These are phyloP conservation scores for Mionectes macconnelli DNA, from an alignment of 2,113 vertebrate species.

Conservation along the genomic window DNA sequence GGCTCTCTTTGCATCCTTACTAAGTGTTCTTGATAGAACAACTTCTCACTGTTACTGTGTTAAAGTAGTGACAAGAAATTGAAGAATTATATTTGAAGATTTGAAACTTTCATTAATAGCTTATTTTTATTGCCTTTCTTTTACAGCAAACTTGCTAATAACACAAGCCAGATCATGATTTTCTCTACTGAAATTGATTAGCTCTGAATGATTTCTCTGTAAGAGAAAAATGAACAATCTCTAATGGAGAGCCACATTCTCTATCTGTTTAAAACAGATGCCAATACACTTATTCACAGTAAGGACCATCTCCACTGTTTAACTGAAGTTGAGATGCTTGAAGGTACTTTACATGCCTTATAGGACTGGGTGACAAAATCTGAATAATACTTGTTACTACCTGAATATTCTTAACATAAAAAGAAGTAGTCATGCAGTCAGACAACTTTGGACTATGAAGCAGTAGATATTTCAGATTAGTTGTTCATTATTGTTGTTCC, in stretches of 20 bases:
- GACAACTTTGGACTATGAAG: background rate
- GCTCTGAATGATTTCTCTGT: background rate
- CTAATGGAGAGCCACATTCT: background rate
- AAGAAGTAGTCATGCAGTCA: background rate
- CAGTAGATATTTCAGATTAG: background rate
- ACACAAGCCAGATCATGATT: background rate
- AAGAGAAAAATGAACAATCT: background rate
- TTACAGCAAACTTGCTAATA: background rate
- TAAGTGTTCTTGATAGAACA: background rate
- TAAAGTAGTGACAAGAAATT: background rate
- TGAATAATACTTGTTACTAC: background rate
- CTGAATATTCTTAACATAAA: background rate
- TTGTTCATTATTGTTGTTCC: background rate
- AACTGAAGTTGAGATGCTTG: background rate
- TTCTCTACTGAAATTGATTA: background rate
- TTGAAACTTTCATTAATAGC: background rate
- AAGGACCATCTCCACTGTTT: background rate
- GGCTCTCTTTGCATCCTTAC: background rate
- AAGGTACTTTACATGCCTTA: background rate
- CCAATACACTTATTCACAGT: background rate
- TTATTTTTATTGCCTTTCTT: background rate
- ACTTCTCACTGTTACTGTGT: background rate
- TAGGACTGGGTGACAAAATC: background rate
- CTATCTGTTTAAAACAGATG: background rate
- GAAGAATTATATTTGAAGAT: background rate